Percentiles rank a stretch among this genome's conserved stretches.
phyloP scores from a whole-genome alignment of 2,113 vertebrate species.

The Delphinapterus leucas region DNA sequence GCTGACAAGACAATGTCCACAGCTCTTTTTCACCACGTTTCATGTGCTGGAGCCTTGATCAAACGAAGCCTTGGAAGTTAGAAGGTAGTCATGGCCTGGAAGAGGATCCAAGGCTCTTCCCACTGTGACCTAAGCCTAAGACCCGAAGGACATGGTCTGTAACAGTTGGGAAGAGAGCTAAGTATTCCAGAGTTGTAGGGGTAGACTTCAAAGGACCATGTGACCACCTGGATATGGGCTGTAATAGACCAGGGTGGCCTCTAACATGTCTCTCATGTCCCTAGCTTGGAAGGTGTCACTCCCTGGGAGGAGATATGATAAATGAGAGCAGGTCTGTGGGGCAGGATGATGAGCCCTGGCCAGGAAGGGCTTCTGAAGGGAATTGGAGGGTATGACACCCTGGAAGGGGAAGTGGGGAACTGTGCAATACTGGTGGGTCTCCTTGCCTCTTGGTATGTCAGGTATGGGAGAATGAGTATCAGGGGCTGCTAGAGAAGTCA shows the following conservation, averaged over 20 bases:
- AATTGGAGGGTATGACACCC: neutral
- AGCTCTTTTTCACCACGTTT: neutral
- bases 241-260: neutral
- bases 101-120: neutral
- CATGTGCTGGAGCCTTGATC: neutral
- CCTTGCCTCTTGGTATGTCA: neutral
- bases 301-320: neutral
- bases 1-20: neutral
- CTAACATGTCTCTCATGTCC: neutral
- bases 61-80: neutral
- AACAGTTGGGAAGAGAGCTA: neutral
- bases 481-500: neutral
- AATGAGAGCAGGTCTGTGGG: neutral
- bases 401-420: neutral
- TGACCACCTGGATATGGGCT: neutral
- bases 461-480: neutral
- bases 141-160: neutral
- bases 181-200: neutral
- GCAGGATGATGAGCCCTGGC: neutral
- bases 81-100: neutral
- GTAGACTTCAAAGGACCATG: neutral
- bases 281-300: neutral
- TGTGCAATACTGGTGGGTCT: neutral
- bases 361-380: neutral
- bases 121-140: neutral